A percentile compares a stretch with the other conserved stretches of the same genome.
Conservation (phyloP, 53 echinoderm and acorn worm genomes). For the Astropecten irregularis region DNA sequence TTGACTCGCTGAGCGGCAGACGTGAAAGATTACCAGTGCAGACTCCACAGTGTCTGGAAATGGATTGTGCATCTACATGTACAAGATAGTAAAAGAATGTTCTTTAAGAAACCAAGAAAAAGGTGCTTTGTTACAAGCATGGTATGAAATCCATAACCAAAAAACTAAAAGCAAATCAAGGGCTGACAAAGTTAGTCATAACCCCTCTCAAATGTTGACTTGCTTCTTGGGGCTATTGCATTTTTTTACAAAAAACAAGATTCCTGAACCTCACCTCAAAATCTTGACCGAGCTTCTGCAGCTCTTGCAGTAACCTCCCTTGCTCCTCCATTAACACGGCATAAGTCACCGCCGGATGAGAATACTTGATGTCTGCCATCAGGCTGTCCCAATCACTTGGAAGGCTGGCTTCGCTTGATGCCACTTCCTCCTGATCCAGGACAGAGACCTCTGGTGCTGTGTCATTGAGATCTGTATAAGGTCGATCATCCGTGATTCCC, state of each 20-base stretch:
- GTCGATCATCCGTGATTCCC: background rate
- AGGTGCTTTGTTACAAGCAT: background rate
- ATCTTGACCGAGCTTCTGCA: slow-evolving; percentile 9
- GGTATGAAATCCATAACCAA: background rate
- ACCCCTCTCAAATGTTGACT: background rate
- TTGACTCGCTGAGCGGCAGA: background rate
- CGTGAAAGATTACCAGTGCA: slow-evolving; percentile 16
- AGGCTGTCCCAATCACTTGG: slow-evolving; percentile 36
- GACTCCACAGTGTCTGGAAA: slow-evolving; percentile 34
- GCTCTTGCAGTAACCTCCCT: slow-evolving; percentile 24
- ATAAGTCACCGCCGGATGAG: slow-evolving; percentile 47
- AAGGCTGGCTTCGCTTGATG: background rate
- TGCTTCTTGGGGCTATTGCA: too few species aligned
- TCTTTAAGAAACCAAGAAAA: background rate
- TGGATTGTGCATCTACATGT: background rate
- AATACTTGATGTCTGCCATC: slow-evolving; percentile 53
- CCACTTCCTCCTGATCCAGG: background rate
- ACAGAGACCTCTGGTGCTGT: background rate
- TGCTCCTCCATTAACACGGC: slow-evolving; percentile 53
- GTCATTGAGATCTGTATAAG: background rate
- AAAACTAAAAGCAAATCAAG: background rate
- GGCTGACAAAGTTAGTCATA: background rate
- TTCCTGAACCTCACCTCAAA: slow-evolving; percentile 6
- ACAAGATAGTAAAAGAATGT: background rate
- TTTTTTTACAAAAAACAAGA: too few species aligned